Evolutionary conservation across 2,113 vertebrate species (phyloP).

Genomic region (Spilogale gracilis): DNA sequence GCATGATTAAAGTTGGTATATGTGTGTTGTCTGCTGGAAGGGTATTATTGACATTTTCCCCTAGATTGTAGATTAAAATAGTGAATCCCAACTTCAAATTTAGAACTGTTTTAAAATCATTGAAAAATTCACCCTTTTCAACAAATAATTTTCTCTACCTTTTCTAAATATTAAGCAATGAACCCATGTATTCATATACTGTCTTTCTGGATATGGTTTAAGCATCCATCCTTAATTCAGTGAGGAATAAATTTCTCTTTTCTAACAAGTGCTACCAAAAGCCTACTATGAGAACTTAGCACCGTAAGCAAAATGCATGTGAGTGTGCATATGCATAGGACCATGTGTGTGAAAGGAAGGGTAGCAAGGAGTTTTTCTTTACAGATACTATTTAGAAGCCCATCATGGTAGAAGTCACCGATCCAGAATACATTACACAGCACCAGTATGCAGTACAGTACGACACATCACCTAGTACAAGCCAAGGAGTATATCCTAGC

Average conservation of each 20-base stretch:
- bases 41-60: not conserved
- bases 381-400: slow-evolving; percentile 31
- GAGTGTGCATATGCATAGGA: not conserved
- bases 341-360: not conserved
- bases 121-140: not conserved
- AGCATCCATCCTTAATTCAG: not conserved
- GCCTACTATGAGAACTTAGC: not conserved
- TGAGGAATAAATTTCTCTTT: slow-evolving; percentile 1
- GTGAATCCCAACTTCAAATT: slow-evolving; percentile 25
- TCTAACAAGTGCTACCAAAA: not conserved
- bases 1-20: not conserved
- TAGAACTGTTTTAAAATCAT: slow-evolving; percentile 17
- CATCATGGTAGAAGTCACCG: slow-evolving; percentile 9
- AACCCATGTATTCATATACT: not conserved
- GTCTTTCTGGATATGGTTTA: not conserved
- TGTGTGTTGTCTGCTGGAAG: slow-evolving; percentile 14
- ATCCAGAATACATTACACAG: not conserved
- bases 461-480: not conserved
- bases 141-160: not conserved
- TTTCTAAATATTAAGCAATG: slow-evolving; percentile 41
- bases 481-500: not conserved
- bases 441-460: not conserved
- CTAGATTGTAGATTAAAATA: not conserved
- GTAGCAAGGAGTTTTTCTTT: not conserved
- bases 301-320: not conserved